A percentile compares a stretch with the other conserved stretches of the same genome.
Conservation (phyloP, 2,797 vertebrate species). For the Cyprinodon diabolis region DNA sequence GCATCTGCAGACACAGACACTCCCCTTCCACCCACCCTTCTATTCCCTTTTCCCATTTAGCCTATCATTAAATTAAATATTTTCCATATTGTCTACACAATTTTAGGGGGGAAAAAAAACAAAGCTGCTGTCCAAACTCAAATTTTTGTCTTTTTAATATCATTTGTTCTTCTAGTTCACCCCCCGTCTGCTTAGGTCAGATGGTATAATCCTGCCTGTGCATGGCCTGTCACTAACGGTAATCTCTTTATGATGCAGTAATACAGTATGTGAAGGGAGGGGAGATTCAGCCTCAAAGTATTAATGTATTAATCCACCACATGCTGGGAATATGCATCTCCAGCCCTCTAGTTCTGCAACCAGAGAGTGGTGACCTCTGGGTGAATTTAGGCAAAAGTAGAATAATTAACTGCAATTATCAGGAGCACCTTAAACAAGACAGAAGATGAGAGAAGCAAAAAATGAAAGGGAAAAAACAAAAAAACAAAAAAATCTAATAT, state of each 20-base stretch:
- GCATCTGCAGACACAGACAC: constrained; percentile 65
- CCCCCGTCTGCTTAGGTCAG: constrained; percentile 35
- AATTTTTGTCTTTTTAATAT: not conserved
- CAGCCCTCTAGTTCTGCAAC: constrained; percentile 43
- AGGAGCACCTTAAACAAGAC: not conserved
- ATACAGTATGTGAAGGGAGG: constrained; percentile 50
- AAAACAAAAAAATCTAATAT: not conserved
- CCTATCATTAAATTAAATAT: constrained; percentile 21
- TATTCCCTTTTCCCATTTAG: constrained; percentile 54
- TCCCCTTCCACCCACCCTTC: constrained; percentile 56
- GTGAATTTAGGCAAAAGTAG: not conserved
- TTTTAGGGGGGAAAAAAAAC: not conserved
- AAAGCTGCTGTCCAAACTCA: constrained; percentile 7
- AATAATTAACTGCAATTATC: not conserved
- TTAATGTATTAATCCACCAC: constrained; percentile 76
- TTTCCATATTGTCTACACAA: not conserved
- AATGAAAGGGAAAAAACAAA: not conserved
- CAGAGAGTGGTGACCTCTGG: constrained; percentile 43
- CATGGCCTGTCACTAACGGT: constrained; percentile 65
- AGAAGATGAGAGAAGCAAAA: not conserved
- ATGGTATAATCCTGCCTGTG: constrained; percentile 72
- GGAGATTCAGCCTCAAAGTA: constrained; percentile 51
- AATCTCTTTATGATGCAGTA: constrained; percentile 76
- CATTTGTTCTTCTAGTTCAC: not conserved
- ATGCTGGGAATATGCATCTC: constrained; percentile 67